Conservation (phyloP, 2,888 invertebrate genomes). For the Tipula unca region DNA sequence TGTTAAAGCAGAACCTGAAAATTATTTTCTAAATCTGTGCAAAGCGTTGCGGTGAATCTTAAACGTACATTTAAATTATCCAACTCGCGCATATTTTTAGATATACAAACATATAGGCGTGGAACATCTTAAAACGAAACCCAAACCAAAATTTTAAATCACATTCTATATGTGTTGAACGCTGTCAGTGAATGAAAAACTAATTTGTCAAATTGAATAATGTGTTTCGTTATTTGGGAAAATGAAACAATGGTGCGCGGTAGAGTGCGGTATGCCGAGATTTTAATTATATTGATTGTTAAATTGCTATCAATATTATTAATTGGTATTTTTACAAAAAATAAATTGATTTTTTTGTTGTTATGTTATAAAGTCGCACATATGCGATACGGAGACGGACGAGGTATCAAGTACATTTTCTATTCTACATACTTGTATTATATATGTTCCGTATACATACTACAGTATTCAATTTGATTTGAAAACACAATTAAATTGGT, state of each 20-base stretch:
- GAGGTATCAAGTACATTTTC: not conserved
- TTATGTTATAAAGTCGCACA: not conserved
- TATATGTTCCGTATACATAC: not conserved
- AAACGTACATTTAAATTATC: too few species aligned
- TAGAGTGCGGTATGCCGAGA: not conserved
- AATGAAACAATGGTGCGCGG: not conserved
- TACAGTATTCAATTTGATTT: not conserved
- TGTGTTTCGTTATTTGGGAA: not conserved
- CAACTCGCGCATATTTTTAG: too few species aligned
- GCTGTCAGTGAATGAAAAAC: not conserved
- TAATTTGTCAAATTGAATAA: not conserved
- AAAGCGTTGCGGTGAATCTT: too few species aligned
- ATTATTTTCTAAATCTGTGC: too few species aligned
- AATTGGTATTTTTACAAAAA: not conserved
- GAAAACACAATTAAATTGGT: not conserved
- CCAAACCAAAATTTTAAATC: not conserved
- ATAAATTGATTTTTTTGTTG: not conserved
- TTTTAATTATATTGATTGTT: constrained; percentile 10
- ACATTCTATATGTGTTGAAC: not conserved
- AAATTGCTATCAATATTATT: not conserved
- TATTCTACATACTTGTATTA: not conserved
- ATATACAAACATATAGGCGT: too few species aligned
- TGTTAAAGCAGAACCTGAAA: too few species aligned
- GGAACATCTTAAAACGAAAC: not conserved
- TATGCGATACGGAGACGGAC: not conserved